Conservation (phyloP, 2,888 invertebrate species). For the Camptogramma bilineatum region DNA sequence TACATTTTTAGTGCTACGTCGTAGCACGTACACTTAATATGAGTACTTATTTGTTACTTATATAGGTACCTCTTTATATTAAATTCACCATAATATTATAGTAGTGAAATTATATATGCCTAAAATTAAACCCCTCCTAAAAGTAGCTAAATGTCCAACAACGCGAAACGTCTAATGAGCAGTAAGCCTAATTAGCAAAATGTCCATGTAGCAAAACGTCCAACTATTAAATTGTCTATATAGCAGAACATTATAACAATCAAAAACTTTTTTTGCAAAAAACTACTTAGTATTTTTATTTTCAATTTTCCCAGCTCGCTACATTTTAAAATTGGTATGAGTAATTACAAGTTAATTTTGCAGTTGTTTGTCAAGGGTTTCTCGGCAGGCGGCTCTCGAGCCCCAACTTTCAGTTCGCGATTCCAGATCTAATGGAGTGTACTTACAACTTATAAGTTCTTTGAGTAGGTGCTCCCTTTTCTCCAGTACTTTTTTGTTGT, state of each 20-base stretch:
- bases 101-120: too few species aligned
- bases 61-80: too few species aligned
- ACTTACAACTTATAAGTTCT: slow-evolving; percentile 1
- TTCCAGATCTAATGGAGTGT: slow-evolving; percentile 18
- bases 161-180: too few species aligned
- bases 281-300: not conserved
- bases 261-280: not conserved
- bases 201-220: too few species aligned
- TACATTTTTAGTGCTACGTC: slow-evolving; percentile 2
- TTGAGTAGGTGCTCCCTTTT: not conserved
- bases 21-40: not conserved
- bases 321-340: slow-evolving; percentile 25
- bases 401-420: slow-evolving; percentile 42
- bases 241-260: too few species aligned
- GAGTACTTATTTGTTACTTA: too few species aligned
- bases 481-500: not conserved
- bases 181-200: too few species aligned
- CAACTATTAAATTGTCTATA: too few species aligned
- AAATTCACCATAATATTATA: too few species aligned
- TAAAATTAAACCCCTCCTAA: too few species aligned
- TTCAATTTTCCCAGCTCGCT: not conserved
- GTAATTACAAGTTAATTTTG: slow-evolving; percentile 41
- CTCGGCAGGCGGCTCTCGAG: slow-evolving; percentile 42
- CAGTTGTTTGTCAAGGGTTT: slow-evolving; percentile 48
- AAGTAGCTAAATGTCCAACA: too few species aligned